Percentiles rank a stretch among this genome's conserved stretches.
Conservation (phyloP, 1,140 invertebrate species). For the Cydia fagiglandana region DNA sequence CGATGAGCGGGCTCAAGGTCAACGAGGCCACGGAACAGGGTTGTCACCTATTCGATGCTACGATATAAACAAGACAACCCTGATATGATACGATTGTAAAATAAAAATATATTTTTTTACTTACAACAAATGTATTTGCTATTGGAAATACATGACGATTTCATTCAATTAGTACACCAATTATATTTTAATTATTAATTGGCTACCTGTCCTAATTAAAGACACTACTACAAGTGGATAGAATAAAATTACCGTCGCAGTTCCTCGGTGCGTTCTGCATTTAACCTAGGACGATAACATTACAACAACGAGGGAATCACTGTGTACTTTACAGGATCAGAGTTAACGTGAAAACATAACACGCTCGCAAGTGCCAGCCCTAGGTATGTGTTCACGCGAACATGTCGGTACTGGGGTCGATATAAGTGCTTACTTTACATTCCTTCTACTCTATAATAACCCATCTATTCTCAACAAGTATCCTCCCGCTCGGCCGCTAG, state of each 20-base stretch:
- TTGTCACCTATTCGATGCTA: not conserved
- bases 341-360: constrained; percentile 5
- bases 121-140: no score
- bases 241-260: not conserved
- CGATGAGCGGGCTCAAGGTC: no score
- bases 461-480: not conserved
- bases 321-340: constrained; percentile 6
- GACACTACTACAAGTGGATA: no score
- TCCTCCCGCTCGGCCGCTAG: not conserved
- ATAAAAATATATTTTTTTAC: no score
- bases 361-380: not conserved
- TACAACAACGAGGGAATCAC: constrained; percentile 41
- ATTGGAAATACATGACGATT: no score
- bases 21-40: not conserved
- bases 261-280: not conserved
- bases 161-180: no score
- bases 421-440: not conserved
- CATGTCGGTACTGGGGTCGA: constrained; percentile 10
- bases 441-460: not conserved
- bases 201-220: no score
- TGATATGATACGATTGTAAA: no score
- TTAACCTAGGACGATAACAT: constrained; percentile 34
- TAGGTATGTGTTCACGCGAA: no score
- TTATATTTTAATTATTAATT: no score
- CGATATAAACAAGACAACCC: not conserved